Evolutionary conservation across 2,888 invertebrate genomes (phyloP), one percentile per base, ranked within the genome.

Genomic region (Pseudeuparius sepicola): DNA sequence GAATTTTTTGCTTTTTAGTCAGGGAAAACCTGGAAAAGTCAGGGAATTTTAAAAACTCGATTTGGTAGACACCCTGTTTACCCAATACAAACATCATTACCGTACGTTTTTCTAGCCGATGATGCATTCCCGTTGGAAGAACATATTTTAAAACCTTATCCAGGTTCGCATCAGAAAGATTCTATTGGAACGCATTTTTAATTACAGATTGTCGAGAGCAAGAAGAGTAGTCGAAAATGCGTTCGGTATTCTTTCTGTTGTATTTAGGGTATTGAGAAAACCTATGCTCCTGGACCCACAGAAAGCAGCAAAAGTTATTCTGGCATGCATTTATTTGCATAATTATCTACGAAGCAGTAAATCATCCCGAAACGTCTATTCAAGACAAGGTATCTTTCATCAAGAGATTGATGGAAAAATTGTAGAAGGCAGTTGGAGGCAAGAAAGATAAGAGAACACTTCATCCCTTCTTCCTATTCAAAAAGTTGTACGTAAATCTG

Each of bases 71-170:
- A n/a, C n/a, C n/a, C n/a, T n/a, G n/a, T n/a, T n/a, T n/a, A n/a
- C n/a, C n/a, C n/a, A n/a, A n/a, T n/a, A n/a, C n/a, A n/a, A n/a
- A n/a, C n/a, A n/a, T n/a, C n/a, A n/a, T n/a, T 36, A 12, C 40
- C 36, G 7, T 42, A 37, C 14, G 28, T 34, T 24, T 34, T 42
- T 24, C 13, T 42, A 24, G 36, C 18, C 5, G 41, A 40, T 36
- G 37, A 67, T 67, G 23, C 48, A 59, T 52, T 12, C n/a, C 12
- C 2, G 12, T 24, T 15, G 37, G 28, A 24, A 27, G 16, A 17
- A 15, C 24, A 37, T 33, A 11, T 42, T 12, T 20, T 43, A n/a
- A 41, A 43, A 35, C 40, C 41, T 14, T 43, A 32, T 29, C 31
- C 42, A 32, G 40, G 42, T 13, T n/a, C 32, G 20, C 34, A 37